Evolutionary conservation across 2,113 vertebrate genomes (phyloP).

Genomic region (Antennarius striatus): DNA sequence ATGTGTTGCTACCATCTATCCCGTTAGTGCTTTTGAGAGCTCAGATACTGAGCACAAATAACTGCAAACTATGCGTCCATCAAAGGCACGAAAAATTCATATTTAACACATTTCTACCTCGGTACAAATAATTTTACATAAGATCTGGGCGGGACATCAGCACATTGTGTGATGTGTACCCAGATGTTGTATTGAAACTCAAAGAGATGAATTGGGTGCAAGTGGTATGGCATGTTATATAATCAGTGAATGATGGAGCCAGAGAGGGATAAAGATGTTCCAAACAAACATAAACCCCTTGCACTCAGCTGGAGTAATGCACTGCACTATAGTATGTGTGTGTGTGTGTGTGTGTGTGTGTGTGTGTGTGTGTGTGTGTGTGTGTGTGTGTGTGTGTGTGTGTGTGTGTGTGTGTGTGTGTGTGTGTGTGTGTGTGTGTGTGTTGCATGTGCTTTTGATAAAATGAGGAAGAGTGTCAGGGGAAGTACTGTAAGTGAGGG

Average conservation of each 20-base stretch:
- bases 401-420: not conserved
- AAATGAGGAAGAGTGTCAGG: conserved; percentile 19
- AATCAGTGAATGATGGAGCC: conserved; percentile 58
- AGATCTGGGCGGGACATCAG: conserved; percentile 5
- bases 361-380: conserved; percentile 14
- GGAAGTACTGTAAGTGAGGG: conserved; percentile 8
- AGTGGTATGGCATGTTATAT: conserved; percentile 59
- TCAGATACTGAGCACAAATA: conserved; percentile 38
- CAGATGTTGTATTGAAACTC: conserved; percentile 49
- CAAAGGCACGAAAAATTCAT: conserved; percentile 28
- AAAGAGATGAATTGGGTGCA: conserved; percentile 48
- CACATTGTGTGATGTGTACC: conserved; percentile 7
- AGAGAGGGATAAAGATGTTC: conserved; percentile 72
- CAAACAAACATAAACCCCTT: conserved; percentile 64
- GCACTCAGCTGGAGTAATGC: conserved; percentile 55
- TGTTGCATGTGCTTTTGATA: conserved; percentile 33
- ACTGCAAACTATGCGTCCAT: conserved; percentile 22
- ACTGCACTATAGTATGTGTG: conserved; percentile 27
- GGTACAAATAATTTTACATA: conserved; percentile 50
- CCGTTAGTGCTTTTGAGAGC: conserved; percentile 52
- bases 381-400: conserved; percentile 15
- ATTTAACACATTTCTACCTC: conserved; percentile 41
- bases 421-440: conserved; percentile 10
- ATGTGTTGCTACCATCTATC: conserved; percentile 61
- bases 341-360: conserved; percentile 1